A percentile compares a stretch with the other conserved stretches of the same genome.
phyloP scores from a whole-genome alignment of 2,797 vertebrate genomes.

The Pangasius djambal region DNA sequence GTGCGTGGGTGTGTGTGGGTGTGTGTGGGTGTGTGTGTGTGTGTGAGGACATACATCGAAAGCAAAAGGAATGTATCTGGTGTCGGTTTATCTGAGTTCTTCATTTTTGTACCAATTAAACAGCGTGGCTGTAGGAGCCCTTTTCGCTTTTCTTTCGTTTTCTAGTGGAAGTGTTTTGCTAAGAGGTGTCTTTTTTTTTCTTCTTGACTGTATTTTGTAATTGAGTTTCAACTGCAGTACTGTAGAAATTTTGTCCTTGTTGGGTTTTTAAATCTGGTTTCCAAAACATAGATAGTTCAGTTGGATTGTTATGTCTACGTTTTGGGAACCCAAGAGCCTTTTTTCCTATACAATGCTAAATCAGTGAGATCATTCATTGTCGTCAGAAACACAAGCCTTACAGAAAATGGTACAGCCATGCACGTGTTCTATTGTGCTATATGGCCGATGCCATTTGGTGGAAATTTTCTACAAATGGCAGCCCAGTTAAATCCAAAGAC shows the following conservation, averaged over 20 bases:
- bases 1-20: constrained; percentile 47
- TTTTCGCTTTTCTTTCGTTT: constrained; percentile 59
- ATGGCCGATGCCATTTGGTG: background rate
- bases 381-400: constrained; percentile 61
- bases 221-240: constrained; percentile 48
- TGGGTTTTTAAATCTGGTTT: constrained; percentile 64
- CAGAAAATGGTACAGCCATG: constrained; percentile 19
- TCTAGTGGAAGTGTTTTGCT: constrained; percentile 60
- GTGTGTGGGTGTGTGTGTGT: constrained; percentile 30
- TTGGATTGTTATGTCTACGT: constrained; percentile 64
- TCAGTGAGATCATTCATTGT: constrained; percentile 71
- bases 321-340: constrained; percentile 70
- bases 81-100: constrained; percentile 72
- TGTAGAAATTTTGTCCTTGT: constrained; percentile 56
- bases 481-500: constrained; percentile 1
- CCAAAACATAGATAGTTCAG: constrained; percentile 64
- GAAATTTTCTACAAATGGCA: background rate
- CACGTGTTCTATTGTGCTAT: background rate
- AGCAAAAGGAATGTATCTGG: constrained; percentile 71
- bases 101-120: constrained; percentile 63
- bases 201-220: constrained; percentile 53
- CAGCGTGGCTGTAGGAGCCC: constrained; percentile 55
- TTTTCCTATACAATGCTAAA: constrained; percentile 63
- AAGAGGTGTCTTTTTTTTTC: constrained; percentile 40
- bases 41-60: constrained; percentile 56